Evolutionary conservation across 2,888 invertebrate genomes (phyloP), one percentile per base, ranked within the genome.

Genomic region (Spisula subtruncata): DNA sequence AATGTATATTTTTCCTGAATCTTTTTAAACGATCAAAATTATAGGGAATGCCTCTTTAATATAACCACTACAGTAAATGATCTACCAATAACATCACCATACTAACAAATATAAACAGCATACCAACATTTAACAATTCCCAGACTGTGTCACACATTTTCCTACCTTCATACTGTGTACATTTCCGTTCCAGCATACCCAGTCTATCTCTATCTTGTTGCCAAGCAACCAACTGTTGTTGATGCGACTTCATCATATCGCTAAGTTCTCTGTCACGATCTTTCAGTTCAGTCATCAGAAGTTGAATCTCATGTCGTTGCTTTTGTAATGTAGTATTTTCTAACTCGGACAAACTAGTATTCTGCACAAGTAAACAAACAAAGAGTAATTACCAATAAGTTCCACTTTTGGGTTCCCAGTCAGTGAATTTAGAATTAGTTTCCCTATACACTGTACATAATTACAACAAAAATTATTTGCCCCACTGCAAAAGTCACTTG

Each of bases 241-340:
- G 95, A 86, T 96, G 96, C 20, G 96, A 93, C 6, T 90, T 79
- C 82, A 96, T 95, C 95, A 96, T 95, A 35, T 96, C 96, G 84
- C 96, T 96, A 46, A 96, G 94, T 86, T 96, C 96, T 20, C 94
- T 91, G 89, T 96, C 96, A 8, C 96, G 93, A 80, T 96, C 96
- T 60, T 93, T 92, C 83, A 96, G 93, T 90, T 96, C 96, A 8
- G 90, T 90, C 46, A 96, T 94, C 84, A 96, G 89, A 88, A 96
- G 89, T 92, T 96, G 95, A 20, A 96, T 94, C 90, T 96, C 96
- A 46, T 95, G 92, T 8, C 96, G 91, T 92, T 96, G 96, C 85
- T 95, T 95, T 85, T 94, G 92, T 32, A 96, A 92, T 16, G 94
- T 94, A 12, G 90, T 88, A 41, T 83, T 91, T 41, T 94, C 93